Percentiles rank a stretch among this genome's conserved stretches.
These are phyloP conservation scores for Hipposideros armiger DNA, from an alignment of 2,113 vertebrate genomes.

Conservation along the genomic window DNA sequence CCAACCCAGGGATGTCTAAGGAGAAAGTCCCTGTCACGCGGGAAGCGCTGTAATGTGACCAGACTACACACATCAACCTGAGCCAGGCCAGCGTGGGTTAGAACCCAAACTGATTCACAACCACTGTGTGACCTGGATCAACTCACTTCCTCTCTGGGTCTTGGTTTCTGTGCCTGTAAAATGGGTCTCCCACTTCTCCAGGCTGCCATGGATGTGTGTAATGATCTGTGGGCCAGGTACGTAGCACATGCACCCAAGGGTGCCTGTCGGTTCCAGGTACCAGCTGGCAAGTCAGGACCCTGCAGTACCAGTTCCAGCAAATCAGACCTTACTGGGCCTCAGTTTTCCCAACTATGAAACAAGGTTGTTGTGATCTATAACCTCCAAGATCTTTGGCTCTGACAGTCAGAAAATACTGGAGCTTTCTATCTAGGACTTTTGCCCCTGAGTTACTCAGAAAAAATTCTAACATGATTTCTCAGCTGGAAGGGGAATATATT, in stretches of 20 bases:
- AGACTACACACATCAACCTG: accelerated
- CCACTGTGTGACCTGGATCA: background rate
- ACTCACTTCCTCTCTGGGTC: too few relatives aligned
- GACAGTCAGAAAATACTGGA: background rate
- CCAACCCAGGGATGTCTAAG: accelerated
- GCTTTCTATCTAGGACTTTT: background rate
- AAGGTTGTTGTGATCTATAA: background rate
- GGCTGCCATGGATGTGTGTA: accelerated
- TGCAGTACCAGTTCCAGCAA: too few relatives aligned
- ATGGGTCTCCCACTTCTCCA: background rate
- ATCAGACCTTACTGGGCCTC: background rate
- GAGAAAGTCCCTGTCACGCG: accelerated
- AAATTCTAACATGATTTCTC: background rate
- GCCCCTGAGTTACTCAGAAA: background rate
- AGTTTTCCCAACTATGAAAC: background rate
- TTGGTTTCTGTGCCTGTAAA: background rate
- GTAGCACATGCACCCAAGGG: accelerated
- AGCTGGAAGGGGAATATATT: background rate
- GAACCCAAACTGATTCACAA: background rate
- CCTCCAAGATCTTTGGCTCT: background rate
- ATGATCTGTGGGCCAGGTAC: background rate
- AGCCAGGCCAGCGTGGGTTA: background rate
- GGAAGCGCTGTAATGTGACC: accelerated
- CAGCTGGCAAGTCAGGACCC: accelerated
- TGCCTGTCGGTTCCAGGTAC: background rate